Percentiles rank a stretch among this genome's conserved stretches.
These are phyloP conservation scores for Melangyna quadrimaculata DNA, from an alignment of 2,888 invertebrate species.

Conservation along the genomic window DNA sequence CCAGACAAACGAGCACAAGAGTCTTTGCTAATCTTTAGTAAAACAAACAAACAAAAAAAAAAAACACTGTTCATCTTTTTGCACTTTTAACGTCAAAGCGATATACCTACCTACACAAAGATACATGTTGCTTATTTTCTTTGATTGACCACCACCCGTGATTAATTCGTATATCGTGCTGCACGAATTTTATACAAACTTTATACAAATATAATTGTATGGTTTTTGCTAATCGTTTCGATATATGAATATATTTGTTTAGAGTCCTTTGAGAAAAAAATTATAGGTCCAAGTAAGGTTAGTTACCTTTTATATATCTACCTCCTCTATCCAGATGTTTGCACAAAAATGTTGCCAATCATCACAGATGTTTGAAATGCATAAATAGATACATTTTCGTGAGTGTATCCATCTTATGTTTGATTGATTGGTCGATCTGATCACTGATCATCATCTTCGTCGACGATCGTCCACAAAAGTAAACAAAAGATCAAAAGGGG, in stretches of 20 bases:
- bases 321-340: constrained; percentile 51
- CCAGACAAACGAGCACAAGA: constrained; percentile 26
- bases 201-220: constrained; percentile 65
- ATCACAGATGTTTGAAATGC: constrained; percentile 68
- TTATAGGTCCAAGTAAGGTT: not conserved
- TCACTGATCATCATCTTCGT: constrained; percentile 62
- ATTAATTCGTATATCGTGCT: constrained; percentile 63
- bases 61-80: constrained; percentile 25
- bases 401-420: constrained; percentile 60
- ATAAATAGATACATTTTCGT: constrained; percentile 64
- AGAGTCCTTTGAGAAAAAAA: constrained; percentile 31
- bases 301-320: constrained; percentile 1
- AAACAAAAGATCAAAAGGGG: constrained; percentile 46
- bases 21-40: not conserved
- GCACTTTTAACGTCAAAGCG: constrained; percentile 4
- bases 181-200: constrained; percentile 60
- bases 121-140: constrained; percentile 14
- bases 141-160: constrained; percentile 47
- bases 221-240: constrained; percentile 28
- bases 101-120: not conserved
- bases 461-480: not conserved
- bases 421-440: constrained; percentile 71
- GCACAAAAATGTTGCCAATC: constrained; percentile 22
- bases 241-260: constrained; percentile 58
- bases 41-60: not conserved